Evolutionary conservation across 1,140 invertebrate genomes (phyloP).

Genomic region (Hycleus phaleratus): DNA sequence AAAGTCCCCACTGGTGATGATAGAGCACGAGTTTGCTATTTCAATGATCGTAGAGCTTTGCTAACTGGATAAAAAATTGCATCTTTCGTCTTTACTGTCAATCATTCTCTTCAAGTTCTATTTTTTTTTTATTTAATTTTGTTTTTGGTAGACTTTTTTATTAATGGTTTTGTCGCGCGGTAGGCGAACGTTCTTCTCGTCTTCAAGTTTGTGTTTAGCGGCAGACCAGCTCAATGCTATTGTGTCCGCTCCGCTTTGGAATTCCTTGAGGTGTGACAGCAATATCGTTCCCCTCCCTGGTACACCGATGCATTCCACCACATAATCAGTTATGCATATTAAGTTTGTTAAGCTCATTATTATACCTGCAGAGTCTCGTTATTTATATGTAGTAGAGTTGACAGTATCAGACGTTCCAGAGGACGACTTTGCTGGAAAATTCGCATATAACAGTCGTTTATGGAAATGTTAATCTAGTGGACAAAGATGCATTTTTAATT

Average conservation of each 20-base stretch:
- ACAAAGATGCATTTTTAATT: no score
- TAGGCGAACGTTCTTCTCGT: slow-evolving; percentile 23
- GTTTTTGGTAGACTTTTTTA: slow-evolving; percentile 7
- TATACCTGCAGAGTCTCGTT: slow-evolving; percentile 37
- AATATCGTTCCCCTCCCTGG: slow-evolving; percentile 15
- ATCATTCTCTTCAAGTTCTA: no score
- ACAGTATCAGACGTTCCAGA: slow-evolving; percentile 28
- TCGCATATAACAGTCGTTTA: no score
- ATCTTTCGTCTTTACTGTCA: no score
- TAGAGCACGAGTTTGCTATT: no score
- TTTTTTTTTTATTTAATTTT: no score
- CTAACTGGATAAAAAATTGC: no score
- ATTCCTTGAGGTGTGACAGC: slow-evolving; percentile 37
- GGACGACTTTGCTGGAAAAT: no score
- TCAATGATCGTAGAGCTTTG: no score
- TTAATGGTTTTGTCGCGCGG: slow-evolving; percentile 32
- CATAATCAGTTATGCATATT: slow-evolving; percentile 42
- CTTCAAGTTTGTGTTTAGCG: not conserved
- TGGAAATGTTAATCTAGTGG: no score
- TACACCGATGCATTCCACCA: slow-evolving; percentile 29
- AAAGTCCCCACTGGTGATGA: no score
- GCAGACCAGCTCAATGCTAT: slow-evolving; percentile 8
- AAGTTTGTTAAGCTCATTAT: slow-evolving; percentile 41
- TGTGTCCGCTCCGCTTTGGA: slow-evolving; percentile 28
- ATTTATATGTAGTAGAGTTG: slow-evolving; percentile 36